These are phyloP conservation scores for Willisornis vidua DNA, from an alignment of 2,113 vertebrate genomes.

Conservation along the genomic window DNA sequence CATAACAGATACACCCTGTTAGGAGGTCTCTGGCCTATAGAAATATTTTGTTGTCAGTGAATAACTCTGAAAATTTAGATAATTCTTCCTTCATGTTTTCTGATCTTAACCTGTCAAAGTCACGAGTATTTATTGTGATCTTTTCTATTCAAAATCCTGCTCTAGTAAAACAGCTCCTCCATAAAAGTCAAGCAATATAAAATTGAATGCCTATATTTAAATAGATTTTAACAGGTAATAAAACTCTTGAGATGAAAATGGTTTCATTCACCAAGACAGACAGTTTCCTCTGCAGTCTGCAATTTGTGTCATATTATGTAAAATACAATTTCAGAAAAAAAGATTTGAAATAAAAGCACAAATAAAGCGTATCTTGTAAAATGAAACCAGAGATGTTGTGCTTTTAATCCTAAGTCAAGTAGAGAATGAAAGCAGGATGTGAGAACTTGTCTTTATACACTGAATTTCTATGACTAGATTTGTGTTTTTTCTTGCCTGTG, in stretches of 20 bases:
- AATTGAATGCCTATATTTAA: constrained; percentile 75
- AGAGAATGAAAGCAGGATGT: constrained; percentile 50
- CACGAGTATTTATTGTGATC: constrained; percentile 72
- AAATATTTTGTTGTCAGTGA: constrained; percentile 28
- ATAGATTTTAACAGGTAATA: constrained; percentile 77
- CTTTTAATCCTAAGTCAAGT: constrained; percentile 35
- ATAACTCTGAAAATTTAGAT: constrained; percentile 23
- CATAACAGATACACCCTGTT: constrained; percentile 13
- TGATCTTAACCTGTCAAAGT: constrained; percentile 56
- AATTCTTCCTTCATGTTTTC: constrained; percentile 53
- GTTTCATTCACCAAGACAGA: constrained; percentile 72
- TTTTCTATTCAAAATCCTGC: constrained; percentile 58
- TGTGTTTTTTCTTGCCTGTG: constrained; percentile 7
- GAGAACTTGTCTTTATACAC: constrained; percentile 51
- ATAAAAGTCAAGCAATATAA: constrained; percentile 74
- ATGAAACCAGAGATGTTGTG: background rate
- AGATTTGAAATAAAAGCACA: constrained; percentile 50
- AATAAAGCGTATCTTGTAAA: constrained; percentile 62
- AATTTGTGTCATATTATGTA: constrained; percentile 77
- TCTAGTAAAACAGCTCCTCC: constrained; percentile 64
- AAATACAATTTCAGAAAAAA: constrained; percentile 55
- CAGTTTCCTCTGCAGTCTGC: constrained; percentile 65
- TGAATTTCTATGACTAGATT: constrained; percentile 15
- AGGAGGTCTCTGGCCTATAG: background rate
- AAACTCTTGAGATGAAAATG: constrained; percentile 75